Evolutionary conservation across 2,888 invertebrate genomes (phyloP).

Genomic region (Thecocarcelia acutangulata): DNA sequence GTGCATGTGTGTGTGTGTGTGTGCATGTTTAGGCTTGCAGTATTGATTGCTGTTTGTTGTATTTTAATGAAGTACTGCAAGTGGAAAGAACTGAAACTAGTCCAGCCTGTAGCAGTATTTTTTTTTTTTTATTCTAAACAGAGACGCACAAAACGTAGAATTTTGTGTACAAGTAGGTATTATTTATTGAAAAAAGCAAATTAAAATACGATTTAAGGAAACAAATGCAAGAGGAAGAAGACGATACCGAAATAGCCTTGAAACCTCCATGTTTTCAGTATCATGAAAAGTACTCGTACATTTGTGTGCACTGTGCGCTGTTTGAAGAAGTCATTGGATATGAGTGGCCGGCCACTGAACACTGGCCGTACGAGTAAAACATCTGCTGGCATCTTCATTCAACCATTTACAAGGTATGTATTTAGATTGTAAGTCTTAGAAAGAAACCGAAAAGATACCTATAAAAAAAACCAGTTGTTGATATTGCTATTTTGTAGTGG

Average conservation of each 20-base stretch:
- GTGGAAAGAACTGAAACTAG: conserved; percentile 41
- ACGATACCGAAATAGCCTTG: conserved; percentile 43
- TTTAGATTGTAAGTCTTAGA: conserved; percentile 61
- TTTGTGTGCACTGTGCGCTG: conserved; percentile 4
- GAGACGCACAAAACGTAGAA: not conserved
- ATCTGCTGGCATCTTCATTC: conserved; percentile 70
- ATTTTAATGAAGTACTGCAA: conserved; percentile 54
- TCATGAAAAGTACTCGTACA: conserved; percentile 9
- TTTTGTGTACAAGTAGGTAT: conserved; percentile 7
- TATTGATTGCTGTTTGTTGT: conserved; percentile 55
- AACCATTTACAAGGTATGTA: conserved; percentile 65
- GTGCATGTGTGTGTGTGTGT: conserved; percentile 4
- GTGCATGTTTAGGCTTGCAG: not conserved
- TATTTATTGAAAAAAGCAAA: conserved; percentile 21
- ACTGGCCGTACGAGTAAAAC: conserved; percentile 47
- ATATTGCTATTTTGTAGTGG: conserved; percentile 46
- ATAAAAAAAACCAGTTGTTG: conserved; percentile 52
- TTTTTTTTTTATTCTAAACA: conserved; percentile 18
- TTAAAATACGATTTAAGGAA: conserved; percentile 11
- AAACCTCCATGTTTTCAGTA: conserved; percentile 51
- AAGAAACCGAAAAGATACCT: conserved; percentile 54
- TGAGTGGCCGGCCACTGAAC: not conserved
- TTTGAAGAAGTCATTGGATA: not conserved
- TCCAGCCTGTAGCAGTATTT: conserved; percentile 17
- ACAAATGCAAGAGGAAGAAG: not conserved